A percentile compares a stretch with the other conserved stretches of the same genome.
These are phyloP conservation scores for Meta bourneti DNA, from an alignment of 2,888 invertebrate species.

Conservation along the genomic window DNA sequence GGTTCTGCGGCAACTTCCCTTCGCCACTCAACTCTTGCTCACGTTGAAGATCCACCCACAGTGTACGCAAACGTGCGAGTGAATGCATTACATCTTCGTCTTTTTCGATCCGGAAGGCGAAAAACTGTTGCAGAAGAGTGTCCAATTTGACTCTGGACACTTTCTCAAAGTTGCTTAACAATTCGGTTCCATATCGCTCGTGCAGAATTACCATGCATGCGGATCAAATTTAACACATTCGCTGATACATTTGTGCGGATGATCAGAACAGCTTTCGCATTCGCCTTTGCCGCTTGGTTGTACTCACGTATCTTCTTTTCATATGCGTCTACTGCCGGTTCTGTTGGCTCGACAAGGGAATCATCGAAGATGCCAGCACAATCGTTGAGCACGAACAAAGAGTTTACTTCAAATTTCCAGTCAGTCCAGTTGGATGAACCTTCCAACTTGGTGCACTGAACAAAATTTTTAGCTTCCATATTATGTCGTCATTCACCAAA, in stretches of 20 bases:
- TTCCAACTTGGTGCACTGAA: too few relatives aligned
- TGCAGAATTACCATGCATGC: conserved; percentile 23
- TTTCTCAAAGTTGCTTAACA: conserved; percentile 25
- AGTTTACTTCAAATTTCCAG: too few relatives aligned
- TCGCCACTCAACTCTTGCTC: too few relatives aligned
- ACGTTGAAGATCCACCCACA: too few relatives aligned
- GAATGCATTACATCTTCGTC: too few relatives aligned
- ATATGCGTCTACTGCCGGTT: conserved; percentile 6
- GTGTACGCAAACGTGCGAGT: too few relatives aligned
- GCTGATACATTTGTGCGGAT: conserved; percentile 3
- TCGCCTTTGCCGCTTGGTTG: conserved; percentile 27
- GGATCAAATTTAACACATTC: conserved; percentile 32
- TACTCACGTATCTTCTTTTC: conserved; percentile 11
- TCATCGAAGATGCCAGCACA: too few relatives aligned
- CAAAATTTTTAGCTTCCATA: too few relatives aligned
- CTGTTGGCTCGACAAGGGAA: conserved; percentile 27
- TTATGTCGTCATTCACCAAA: too few relatives aligned
- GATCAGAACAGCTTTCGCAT: conserved; percentile 28
- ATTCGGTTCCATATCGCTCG: conserved; percentile 2
- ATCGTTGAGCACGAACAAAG: too few relatives aligned
- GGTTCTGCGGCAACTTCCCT: too few relatives aligned
- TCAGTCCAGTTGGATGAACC: too few relatives aligned
- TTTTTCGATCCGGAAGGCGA: conserved; percentile 5
- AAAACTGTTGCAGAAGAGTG: conserved; percentile 38
- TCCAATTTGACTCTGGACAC: conserved; percentile 20